Evolutionary conservation across 2,888 invertebrate genomes (phyloP).

Genomic region (Caenorhabditis virilis): DNA sequence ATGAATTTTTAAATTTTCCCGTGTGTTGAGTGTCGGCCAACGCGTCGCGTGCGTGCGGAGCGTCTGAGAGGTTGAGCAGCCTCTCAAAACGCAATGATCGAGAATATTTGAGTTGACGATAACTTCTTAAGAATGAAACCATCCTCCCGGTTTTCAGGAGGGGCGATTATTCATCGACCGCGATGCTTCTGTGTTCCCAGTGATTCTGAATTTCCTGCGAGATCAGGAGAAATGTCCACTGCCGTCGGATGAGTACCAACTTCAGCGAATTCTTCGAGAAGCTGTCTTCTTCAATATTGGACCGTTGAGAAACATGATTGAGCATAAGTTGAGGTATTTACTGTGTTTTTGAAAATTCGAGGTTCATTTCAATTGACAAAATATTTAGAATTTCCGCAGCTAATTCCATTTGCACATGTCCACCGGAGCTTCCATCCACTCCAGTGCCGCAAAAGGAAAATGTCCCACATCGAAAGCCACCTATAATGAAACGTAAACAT

Average conservation of each 20-base stretch:
- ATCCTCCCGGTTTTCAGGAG: conserved; percentile 31
- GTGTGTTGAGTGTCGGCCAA: not conserved
- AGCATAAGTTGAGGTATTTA: conserved; percentile 19
- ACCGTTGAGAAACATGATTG: conserved; percentile 20
- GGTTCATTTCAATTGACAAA: not conserved
- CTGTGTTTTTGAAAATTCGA: no score
- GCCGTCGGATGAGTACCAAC: conserved; percentile 47
- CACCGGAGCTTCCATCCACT: conserved; percentile 26
- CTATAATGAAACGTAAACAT: not conserved
- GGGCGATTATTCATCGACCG: conserved; percentile 53
- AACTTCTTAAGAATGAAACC: not conserved
- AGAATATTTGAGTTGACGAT: no score
- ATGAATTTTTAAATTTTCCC: no score
- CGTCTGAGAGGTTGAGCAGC: no score
- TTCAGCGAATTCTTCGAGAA: conserved; percentile 43
- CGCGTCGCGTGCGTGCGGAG: no score
- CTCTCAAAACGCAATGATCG: no score
- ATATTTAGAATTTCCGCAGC: not conserved
- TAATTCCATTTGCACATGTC: conserved; percentile 13
- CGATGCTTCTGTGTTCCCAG: conserved; percentile 46
- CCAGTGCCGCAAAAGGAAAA: conserved; percentile 10
- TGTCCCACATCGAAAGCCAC: not conserved
- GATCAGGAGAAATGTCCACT: conserved; percentile 48
- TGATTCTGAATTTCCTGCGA: conserved; percentile 48
- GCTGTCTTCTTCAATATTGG: conserved; percentile 41